These are phyloP conservation scores for Cenopis cana DNA, from an alignment of 2,888 invertebrate genomes.

Conservation along the genomic window DNA sequence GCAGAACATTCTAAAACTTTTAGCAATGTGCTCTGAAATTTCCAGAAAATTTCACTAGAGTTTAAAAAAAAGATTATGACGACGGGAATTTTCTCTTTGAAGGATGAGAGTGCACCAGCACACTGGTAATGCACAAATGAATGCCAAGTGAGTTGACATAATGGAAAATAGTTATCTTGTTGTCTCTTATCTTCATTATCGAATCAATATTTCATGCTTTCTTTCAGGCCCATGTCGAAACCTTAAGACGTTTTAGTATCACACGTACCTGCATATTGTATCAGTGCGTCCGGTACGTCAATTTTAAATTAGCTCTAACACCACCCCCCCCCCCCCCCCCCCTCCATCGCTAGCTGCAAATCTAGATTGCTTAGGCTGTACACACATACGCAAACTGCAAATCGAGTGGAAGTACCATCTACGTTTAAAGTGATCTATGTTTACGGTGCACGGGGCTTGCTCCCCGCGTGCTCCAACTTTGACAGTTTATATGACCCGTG, in stretches of 20 bases:
- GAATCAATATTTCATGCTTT: background rate
- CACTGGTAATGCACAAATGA: no score
- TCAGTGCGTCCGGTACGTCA: slow-evolving; percentile 9
- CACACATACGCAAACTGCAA: slow-evolving; percentile 9
- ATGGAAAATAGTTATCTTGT: background rate
- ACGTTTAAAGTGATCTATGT: slow-evolving; percentile 33
- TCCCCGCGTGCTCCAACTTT: slow-evolving; percentile 75
- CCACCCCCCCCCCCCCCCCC: no score
- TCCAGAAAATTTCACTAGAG: no score
- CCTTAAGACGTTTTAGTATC: background rate
- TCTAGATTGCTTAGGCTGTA: slow-evolving; percentile 32
- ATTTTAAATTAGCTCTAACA: slow-evolving; percentile 25
- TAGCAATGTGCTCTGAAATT: no score
- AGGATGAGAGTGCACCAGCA: no score
- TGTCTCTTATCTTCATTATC: background rate
- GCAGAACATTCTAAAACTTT: no score
- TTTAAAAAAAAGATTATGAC: no score
- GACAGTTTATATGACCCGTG: slow-evolving; percentile 85
- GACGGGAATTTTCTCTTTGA: no score
- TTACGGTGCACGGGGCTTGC: slow-evolving; percentile 16
- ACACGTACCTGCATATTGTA: background rate
- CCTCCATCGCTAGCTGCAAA: slow-evolving; percentile 15
- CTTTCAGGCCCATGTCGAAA: background rate
- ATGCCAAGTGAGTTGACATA: no score
- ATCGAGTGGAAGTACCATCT: slow-evolving; percentile 34